Evolutionary conservation across 2,888 invertebrate species (phyloP).

Genomic region (Apocheima hispidaria): DNA sequence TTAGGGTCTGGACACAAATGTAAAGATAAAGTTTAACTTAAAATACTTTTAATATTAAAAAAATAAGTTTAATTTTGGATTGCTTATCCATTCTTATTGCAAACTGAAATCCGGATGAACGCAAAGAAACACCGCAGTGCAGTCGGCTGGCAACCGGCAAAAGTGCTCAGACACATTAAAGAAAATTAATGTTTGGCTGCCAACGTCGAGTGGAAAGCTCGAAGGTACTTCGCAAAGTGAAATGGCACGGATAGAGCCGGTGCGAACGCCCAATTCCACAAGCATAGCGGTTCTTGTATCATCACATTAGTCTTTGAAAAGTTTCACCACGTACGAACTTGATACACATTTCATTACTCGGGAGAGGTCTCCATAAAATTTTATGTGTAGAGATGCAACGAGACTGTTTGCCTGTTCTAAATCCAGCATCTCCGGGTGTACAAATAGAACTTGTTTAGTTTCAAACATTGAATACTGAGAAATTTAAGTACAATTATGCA

Average conservation of each 20-base stretch:
- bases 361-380: conserved; percentile 51
- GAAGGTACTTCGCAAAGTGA: conserved; percentile 81
- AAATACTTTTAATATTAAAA: not conserved
- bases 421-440: too few species aligned
- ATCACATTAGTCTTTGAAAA: conserved; percentile 70
- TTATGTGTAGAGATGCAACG: conserved; percentile 9
- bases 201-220: conserved; percentile 79
- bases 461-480: too few species aligned
- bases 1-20: too few species aligned
- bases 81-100: conserved; percentile 77
- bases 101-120: conserved; percentile 77
- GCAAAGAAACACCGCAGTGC: conserved; percentile 84
- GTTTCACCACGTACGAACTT: conserved; percentile 61
- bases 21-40: not conserved
- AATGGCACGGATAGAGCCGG: conserved; percentile 78
- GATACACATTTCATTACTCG: conserved; percentile 68
- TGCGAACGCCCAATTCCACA: conserved; percentile 71
- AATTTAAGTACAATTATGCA: too few species aligned
- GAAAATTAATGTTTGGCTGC: conserved; percentile 85
- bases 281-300: conserved; percentile 71
- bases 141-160: conserved; percentile 75
- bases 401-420: not conserved
- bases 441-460: too few species aligned
- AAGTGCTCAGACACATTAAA: conserved; percentile 85
- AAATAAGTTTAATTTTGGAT: not conserved